Evolutionary conservation across 2,888 invertebrate genomes (phyloP).

Genomic region (Gibbula magus): DNA sequence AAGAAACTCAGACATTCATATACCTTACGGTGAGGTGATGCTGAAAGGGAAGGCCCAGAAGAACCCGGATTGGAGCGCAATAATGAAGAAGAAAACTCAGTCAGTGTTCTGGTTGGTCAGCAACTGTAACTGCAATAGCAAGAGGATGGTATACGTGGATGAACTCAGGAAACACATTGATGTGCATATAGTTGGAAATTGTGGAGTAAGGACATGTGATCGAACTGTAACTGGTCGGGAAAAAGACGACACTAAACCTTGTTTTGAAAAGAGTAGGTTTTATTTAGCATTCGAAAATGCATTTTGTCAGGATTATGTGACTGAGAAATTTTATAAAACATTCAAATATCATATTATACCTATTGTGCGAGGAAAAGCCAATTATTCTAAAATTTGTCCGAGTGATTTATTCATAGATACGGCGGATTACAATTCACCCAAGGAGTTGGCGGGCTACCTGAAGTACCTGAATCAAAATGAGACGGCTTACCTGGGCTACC

Average conservation of each 20-base stretch:
- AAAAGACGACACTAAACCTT: slow-evolving; percentile 53
- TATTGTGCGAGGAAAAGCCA: slow-evolving; percentile 40
- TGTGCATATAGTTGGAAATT: too few species aligned
- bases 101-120: slow-evolving; percentile 44
- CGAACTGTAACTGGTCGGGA: slow-evolving; percentile 30
- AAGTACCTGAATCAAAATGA: slow-evolving; percentile 21
- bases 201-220: background rate
- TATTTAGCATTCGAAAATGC: too few species aligned
- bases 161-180: slow-evolving; percentile 36
- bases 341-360: slow-evolving; percentile 36
- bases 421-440: too few species aligned
- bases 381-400: slow-evolving; percentile 38
- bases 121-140: slow-evolving; percentile 41
- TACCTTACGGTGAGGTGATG: too few species aligned
- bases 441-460: too few species aligned
- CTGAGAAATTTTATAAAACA: too few species aligned
- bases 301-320: too few species aligned
- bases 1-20: too few species aligned
- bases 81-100: slow-evolving; percentile 36
- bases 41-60: too few species aligned
- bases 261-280: too few species aligned
- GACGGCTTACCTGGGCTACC: slow-evolving; percentile 13
- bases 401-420: slow-evolving; percentile 25
- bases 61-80: slow-evolving; percentile 39
- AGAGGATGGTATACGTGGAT: slow-evolving; percentile 35